phyloP scores from a whole-genome alignment of 2,888 invertebrate genomes.

The Lochmaea crataegi region DNA sequence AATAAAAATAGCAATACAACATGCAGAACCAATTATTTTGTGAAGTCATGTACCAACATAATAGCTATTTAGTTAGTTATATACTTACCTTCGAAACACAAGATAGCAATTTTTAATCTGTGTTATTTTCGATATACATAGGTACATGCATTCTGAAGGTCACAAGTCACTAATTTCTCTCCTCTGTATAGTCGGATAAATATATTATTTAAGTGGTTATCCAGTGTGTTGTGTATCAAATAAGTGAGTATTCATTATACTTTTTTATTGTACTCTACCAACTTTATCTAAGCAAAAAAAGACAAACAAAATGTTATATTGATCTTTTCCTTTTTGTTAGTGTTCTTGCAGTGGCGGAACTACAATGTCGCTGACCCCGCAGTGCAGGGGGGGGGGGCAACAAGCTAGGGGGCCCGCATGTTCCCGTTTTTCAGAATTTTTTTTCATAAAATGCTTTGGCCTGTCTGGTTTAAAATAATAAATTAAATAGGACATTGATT shows the following conservation, averaged over 20 bases:
- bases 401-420: no score
- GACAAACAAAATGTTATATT: no score
- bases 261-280: not conserved
- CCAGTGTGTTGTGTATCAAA: not conserved
- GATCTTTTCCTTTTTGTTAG: no score
- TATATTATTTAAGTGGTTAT: not conserved
- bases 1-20: not conserved
- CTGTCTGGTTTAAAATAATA: no score
- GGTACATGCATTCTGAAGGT: conserved; percentile 5
- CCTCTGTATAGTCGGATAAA: not conserved
- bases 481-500: no score
- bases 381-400: no score
- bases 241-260: not conserved
- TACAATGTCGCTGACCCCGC: no score
- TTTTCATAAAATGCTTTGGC: no score
- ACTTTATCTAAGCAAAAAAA: no score
- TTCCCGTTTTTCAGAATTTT: no score
- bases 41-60: not conserved
- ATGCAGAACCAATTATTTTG: conserved; percentile 4
- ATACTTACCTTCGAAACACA: conserved; percentile 5
- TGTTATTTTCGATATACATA: not conserved
- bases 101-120: conserved; percentile 3
- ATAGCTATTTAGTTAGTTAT: conserved; percentile 1
- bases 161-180: not conserved
- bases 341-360: no score